phyloP scores from a whole-genome alignment of 2,113 vertebrate species.

The Dasyornis broadbenti region DNA sequence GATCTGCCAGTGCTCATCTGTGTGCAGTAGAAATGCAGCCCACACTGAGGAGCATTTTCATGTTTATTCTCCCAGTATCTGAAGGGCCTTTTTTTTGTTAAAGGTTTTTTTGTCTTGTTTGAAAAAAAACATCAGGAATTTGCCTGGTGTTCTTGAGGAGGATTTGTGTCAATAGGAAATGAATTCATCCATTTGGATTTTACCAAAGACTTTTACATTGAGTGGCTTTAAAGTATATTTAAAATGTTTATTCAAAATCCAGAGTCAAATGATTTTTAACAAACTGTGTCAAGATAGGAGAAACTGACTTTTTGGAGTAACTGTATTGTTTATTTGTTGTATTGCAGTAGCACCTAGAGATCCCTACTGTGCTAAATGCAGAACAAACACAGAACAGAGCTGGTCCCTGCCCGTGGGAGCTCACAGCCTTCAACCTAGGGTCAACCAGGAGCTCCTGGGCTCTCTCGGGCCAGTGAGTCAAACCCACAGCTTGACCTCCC shows the following conservation, averaged over 20 bases:
- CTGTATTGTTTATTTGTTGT: constrained; percentile 52
- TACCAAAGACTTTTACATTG: not conserved
- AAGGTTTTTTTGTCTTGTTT: not conserved
- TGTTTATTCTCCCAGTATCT: not conserved
- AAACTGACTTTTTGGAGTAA: constrained; percentile 48
- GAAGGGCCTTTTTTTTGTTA: not conserved
- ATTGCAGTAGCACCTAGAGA: constrained; percentile 58
- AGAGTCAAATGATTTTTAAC: constrained; percentile 36
- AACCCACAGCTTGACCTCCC: not conserved
- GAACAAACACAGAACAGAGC: constrained; percentile 37
- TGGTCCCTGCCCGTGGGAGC: constrained; percentile 39
- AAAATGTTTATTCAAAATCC: constrained; percentile 61
- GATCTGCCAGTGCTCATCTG: not conserved
- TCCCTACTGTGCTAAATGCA: constrained; percentile 39
- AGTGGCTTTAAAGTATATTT: constrained; percentile 13
- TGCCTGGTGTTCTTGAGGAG: not conserved
- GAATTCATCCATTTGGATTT: not conserved
- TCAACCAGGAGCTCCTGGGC: not conserved
- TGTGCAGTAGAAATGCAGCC: not conserved
- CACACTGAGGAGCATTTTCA: not conserved
- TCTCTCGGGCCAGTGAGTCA: not conserved
- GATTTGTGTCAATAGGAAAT: not conserved
- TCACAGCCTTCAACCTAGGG: not conserved
- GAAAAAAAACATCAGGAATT: not conserved
- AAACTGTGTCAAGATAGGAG: constrained; percentile 48